Percentiles rank a stretch among this genome's conserved stretches.
Evolutionary conservation across 2,888 invertebrate genomes (phyloP).

Genomic region (Melieria omissa): DNA sequence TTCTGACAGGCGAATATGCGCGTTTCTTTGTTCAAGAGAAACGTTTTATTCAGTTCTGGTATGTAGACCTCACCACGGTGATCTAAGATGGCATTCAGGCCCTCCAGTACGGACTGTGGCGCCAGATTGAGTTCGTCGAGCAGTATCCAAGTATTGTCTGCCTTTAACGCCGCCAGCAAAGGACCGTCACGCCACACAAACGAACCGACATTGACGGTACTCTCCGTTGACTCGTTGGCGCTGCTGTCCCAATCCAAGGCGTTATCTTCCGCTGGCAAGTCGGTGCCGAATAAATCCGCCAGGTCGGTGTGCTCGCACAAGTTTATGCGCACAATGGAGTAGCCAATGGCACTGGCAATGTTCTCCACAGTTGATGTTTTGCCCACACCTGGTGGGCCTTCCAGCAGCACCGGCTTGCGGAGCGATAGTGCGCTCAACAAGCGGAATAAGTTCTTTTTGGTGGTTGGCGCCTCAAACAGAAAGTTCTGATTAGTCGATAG

Average conservation of each 20-base stretch:
- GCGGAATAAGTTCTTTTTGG: conserved; percentile 83
- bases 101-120: conserved; percentile 97
- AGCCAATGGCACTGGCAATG: conserved; percentile 84
- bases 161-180: conserved; percentile 89
- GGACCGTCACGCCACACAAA: conserved; percentile 98
- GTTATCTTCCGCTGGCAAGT: conserved; percentile 92
- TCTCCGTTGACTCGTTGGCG: background rate
- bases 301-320: conserved; percentile 99
- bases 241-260: conserved; percentile 47
- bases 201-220: conserved; percentile 73
- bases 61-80: conserved; percentile 96
- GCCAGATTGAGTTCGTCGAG: conserved; percentile 98
- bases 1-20: conserved; percentile 98
- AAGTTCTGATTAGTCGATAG: conserved; percentile 68
- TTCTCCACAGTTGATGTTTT: conserved; percentile 96
- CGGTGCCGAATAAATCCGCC: conserved; percentile 97
- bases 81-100: conserved; percentile 97
- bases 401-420: conserved; percentile 91
- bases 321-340: conserved; percentile 91
- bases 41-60: conserved; percentile 91
- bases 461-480: conserved; percentile 81
- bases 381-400: conserved; percentile 98
- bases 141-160: conserved; percentile 91
- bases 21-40: conserved; percentile 80
- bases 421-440: conserved; percentile 89